Evolutionary conservation across 2,797 vertebrate genomes (phyloP), one percentile per base, ranked within the genome.

Genomic region (Lacerta viridis): DNA sequence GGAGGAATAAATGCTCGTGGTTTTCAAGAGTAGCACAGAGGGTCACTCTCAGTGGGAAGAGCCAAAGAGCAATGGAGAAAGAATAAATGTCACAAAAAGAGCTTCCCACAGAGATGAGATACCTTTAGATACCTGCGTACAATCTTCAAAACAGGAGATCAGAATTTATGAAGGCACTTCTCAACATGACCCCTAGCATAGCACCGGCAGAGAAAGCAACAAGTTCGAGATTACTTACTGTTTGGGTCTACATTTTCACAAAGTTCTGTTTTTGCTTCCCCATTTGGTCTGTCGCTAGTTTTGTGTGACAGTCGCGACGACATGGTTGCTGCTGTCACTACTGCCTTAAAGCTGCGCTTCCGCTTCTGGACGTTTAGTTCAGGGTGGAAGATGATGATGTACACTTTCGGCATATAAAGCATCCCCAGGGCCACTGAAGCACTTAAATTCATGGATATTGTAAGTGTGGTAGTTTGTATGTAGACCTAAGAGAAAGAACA

Each of bases 401-500:
- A 99, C 91, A 99, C 99, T 97, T 99, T 99, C 96, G 99, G 99
- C 99, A 99, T 99, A 97, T 99, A 99, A 91, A 99, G 99, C 99
- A 99, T 99, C 94, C 99, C 98, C 96, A 99, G 98, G 89, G 99
- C 99, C 96, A 99, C 99, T 2, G 99, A 99, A 66, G 99, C 99
- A 96, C 99, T 99, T 96, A 99, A 97, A 97, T 99, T 99, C 99
- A 99, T 99, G 97, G 99, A 99, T 97, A 99, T 99, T 93, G 99
- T 99, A 94, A 99, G 97, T 6, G 99, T 99, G 95, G 99, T 99
- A 74, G 99, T 99, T 97, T 99, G 99, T 96, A 99, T 99, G 97
- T 99, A 99, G 95, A 99, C 98, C 99, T 99, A 97, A 85, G 95
- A 93, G 92, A 96, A 93, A 96, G 83, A 97, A 97, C 93, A 92